These are phyloP conservation scores for Tipula lateralis DNA, from an alignment of 2,888 invertebrate species.

Conservation along the genomic window DNA sequence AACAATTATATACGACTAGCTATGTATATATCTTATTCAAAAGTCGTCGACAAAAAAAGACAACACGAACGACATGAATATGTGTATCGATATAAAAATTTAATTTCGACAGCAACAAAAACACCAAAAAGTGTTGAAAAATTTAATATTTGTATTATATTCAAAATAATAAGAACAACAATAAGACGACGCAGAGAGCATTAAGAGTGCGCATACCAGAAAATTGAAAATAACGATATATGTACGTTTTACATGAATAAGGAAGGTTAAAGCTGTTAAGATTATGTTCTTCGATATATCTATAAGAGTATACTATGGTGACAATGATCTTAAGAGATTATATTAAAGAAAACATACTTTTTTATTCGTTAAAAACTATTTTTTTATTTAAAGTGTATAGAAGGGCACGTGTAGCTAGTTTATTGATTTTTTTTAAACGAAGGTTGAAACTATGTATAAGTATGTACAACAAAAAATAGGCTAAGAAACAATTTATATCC, in stretches of 20 bases:
- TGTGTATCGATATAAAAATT: background rate
- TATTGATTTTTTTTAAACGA: background rate
- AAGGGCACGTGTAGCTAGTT: conserved; percentile 1
- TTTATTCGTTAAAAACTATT: background rate
- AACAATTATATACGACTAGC: too few relatives aligned
- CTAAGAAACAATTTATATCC: background rate
- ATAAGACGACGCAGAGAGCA: background rate
- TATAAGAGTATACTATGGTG: background rate
- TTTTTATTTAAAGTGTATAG: background rate
- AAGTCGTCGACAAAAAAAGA: background rate
- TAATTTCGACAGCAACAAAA: background rate
- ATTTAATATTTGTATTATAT: background rate
- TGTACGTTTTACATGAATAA: conserved; percentile 15
- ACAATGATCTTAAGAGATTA: conserved; percentile 19
- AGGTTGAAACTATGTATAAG: background rate
- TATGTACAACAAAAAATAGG: background rate
- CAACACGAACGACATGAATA: background rate
- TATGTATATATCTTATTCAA: conserved; percentile 6
- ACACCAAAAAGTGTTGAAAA: background rate
- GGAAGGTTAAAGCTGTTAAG: conserved; percentile 19
- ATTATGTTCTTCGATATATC: conserved; percentile 3
- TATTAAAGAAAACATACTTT: background rate
- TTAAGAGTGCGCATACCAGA: conserved; percentile 9
- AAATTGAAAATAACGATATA: background rate
- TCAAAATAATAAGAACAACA: conserved; percentile 1